These are phyloP conservation scores for Chrysotoxum bicinctum DNA, from an alignment of 2,888 invertebrate genomes.

Conservation along the genomic window DNA sequence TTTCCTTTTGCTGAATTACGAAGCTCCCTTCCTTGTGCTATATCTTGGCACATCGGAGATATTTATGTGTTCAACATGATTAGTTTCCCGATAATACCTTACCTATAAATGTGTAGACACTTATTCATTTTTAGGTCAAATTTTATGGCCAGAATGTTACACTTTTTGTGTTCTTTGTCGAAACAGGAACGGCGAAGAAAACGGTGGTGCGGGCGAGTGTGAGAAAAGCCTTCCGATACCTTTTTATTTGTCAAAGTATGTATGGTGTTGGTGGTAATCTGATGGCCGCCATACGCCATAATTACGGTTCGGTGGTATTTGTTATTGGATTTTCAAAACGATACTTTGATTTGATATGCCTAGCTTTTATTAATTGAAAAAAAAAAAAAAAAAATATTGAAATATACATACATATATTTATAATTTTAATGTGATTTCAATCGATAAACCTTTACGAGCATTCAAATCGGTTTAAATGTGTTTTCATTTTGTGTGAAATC, in stretches of 20 bases:
- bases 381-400: not conserved
- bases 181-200: not conserved
- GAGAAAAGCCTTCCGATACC: conserved; percentile 13
- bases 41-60: not conserved
- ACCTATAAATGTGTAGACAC: not conserved
- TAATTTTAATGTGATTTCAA: conserved; percentile 18
- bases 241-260: not conserved
- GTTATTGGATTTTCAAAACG: conserved; percentile 17
- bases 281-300: conserved; percentile 42
- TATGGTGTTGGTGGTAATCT: conserved; percentile 47
- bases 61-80: conserved; percentile 46
- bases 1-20: conserved; percentile 3
- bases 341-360: conserved; percentile 28
- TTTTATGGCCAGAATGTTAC: conserved; percentile 38
- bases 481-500: conserved; percentile 20
- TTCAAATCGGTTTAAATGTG: conserved; percentile 38
- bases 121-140: conserved; percentile 56
- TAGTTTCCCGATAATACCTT: conserved; percentile 31
- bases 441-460: conserved; percentile 26
- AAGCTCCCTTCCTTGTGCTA: not conserved
- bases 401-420: not conserved
- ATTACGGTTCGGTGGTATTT: conserved; percentile 41
- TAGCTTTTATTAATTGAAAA: conserved; percentile 6
- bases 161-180: conserved; percentile 2
- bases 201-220: not conserved